Evolutionary conservation across 2,888 invertebrate genomes (phyloP).

Genomic region (Tanytarsus gracilentus): DNA sequence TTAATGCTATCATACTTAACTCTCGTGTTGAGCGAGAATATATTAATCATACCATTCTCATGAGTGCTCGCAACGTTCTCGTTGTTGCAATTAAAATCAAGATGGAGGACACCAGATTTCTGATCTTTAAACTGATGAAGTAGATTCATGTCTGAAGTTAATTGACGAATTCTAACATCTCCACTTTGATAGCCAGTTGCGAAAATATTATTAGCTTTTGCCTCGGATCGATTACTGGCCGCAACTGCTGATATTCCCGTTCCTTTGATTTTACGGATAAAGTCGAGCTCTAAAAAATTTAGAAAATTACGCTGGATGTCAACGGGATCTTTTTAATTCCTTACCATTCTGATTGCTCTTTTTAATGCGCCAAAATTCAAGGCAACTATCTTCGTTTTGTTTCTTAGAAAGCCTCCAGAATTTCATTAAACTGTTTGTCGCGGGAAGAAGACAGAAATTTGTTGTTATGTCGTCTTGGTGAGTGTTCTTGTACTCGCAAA

Average conservation of each 20-base stretch:
- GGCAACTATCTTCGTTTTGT: not conserved
- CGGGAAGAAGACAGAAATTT: not conserved
- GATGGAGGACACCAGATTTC: conserved; percentile 37
- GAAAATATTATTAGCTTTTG: too few relatives aligned
- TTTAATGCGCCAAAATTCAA: not conserved
- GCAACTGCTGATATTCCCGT: too few relatives aligned
- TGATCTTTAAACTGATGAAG: conserved; percentile 35
- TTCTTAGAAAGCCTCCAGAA: not conserved
- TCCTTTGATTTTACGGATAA: too few relatives aligned
- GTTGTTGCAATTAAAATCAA: conserved; percentile 41
- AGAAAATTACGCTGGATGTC: too few relatives aligned
- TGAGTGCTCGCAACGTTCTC: conserved; percentile 41
- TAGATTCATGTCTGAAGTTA: conserved; percentile 34
- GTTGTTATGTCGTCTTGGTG: conserved; percentile 30
- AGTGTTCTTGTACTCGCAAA: not conserved
- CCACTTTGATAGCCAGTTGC: too few relatives aligned
- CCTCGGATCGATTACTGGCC: too few relatives aligned
- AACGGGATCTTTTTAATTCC: not conserved
- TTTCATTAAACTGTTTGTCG: not conserved
- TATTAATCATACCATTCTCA: conserved; percentile 39
- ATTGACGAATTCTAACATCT: conserved; percentile 36
- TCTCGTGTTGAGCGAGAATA: conserved; percentile 39
- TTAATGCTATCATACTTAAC: conserved; percentile 38
- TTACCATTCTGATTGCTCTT: not conserved
- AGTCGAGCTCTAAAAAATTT: too few relatives aligned